Percentiles rank a stretch among this genome's conserved stretches.
Conservation (phyloP, 1,140 invertebrate species). For the Sipha flava region DNA sequence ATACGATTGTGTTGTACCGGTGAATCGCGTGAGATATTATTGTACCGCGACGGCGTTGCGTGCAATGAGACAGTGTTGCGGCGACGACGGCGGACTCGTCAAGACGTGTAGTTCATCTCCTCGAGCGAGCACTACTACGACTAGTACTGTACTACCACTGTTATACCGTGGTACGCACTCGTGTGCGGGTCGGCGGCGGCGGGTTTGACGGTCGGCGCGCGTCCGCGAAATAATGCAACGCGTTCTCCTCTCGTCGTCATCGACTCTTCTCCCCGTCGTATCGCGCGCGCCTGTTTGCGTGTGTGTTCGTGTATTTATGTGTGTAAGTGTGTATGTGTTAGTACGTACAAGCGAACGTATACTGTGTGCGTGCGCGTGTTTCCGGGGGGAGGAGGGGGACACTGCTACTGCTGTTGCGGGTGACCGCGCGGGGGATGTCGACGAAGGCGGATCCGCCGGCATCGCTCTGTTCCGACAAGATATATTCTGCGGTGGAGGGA, state of each 20-base stretch:
- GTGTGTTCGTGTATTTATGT: background rate
- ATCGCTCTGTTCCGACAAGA: too few relatives aligned
- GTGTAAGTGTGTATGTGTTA: background rate
- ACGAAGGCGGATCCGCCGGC: too few relatives aligned
- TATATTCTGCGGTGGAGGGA: too few relatives aligned
- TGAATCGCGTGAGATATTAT: background rate
- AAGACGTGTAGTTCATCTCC: background rate
- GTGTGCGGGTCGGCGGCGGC: background rate
- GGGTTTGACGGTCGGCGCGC: background rate
- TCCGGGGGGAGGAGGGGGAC: too few relatives aligned
- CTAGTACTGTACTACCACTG: background rate
- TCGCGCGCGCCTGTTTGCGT: background rate
- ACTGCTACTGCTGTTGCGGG: too few relatives aligned
- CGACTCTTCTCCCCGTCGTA: background rate
- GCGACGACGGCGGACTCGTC: background rate
- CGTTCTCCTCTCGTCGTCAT: background rate
- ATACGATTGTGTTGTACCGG: background rate
- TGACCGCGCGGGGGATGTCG: too few relatives aligned
- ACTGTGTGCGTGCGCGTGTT: background rate
- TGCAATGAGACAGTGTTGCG: background rate
- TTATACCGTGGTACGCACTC: too few relatives aligned
- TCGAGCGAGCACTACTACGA: background rate
- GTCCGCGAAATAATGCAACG: slow-evolving; percentile 6
- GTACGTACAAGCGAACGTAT: too few relatives aligned
- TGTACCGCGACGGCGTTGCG: background rate